Base-by-base conservation (phyloP, 37 sponge, comb jelly and placozoan genomes). In the Petrosia ficiformis region DNA sequence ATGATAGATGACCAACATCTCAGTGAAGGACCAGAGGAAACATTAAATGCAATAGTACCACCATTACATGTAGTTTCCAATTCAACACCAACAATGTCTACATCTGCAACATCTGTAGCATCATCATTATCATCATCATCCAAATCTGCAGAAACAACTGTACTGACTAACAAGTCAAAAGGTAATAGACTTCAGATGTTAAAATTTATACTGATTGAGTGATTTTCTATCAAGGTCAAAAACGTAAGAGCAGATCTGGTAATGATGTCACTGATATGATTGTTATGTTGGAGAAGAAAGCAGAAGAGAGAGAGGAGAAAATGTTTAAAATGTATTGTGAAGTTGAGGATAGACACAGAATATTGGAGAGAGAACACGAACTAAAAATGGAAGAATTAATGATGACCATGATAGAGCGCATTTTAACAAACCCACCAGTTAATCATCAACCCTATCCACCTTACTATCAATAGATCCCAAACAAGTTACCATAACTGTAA, bases 341-440 rank as follows among this genome's bases (percentile, higher is more conserved):
- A 31, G 54, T 52, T 26, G 57, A 73, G 28, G 56, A 2, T 32
- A 44, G 54, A 54, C 44, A 54, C 14, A 40, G 41, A 32, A 32
- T 56, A 26, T 29, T 38, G 2, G 74, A 73, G 33, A 52, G 56
- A 52, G 31, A 73, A 2, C 74, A 48, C 54, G 74, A 73, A 44
- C 56, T 52, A 21, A 73, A 54, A 36, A 63, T 63, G n/a, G 2
- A 22, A 16, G 39, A 34, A 28, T 35, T 73, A 58, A 28, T 73
- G 24, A 73, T 43, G 48, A 34, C 52, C 36, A 52, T 73, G 35
- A 73, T 73, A 58, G 57, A 19, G 1, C 28, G 36, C 22, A 73
- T 73, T 25, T 29, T 32, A 39, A 24, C n/a, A n/a, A 30, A 3
- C 34, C 34, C 36, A 4, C 36, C 36, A 11, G 34, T 35, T 1